phyloP scores from a whole-genome alignment of 1,140 invertebrate species.

The Cydia amplana region DNA sequence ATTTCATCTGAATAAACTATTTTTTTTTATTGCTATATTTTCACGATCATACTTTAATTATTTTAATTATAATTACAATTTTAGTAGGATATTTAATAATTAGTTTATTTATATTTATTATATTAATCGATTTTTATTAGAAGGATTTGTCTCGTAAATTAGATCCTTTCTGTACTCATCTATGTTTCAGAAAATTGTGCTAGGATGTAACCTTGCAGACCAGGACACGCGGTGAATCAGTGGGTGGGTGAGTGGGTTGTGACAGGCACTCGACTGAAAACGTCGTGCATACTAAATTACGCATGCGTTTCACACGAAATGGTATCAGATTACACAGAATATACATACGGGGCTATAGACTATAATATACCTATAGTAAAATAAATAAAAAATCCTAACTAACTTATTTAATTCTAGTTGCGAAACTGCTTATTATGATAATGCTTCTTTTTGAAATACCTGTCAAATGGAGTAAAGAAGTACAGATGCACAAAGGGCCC shows the following conservation, averaged over 20 bases:
- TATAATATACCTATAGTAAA: too few relatives aligned
- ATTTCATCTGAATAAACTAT: constrained; percentile 82
- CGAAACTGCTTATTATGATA: neutral
- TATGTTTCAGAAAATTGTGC: neutral
- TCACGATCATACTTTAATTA: constrained; percentile 80
- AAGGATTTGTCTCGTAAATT: constrained; percentile 48
- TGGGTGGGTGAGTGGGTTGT: neutral
- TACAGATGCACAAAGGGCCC: neutral
- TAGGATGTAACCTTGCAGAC: neutral
- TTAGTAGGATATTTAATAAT: constrained; percentile 81
- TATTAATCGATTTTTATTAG: constrained; percentile 76
- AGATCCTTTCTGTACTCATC: too few relatives aligned
- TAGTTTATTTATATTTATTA: constrained; percentile 76
- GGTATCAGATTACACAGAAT: constrained; percentile 1
- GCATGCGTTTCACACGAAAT: neutral
- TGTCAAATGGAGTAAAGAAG: neutral
- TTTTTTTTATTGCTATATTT: too few relatives aligned
- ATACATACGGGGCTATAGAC: too few relatives aligned
- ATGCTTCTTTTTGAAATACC: neutral
- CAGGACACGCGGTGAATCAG: neutral
- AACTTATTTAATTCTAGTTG: neutral
- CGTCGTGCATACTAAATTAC: constrained; percentile 1
- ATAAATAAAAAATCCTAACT: too few relatives aligned
- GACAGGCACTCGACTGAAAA: constrained; percentile 3
- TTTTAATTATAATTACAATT: constrained; percentile 81